Conservation (phyloP, 1,140 invertebrate genomes). For the Uloborus diversus region DNA sequence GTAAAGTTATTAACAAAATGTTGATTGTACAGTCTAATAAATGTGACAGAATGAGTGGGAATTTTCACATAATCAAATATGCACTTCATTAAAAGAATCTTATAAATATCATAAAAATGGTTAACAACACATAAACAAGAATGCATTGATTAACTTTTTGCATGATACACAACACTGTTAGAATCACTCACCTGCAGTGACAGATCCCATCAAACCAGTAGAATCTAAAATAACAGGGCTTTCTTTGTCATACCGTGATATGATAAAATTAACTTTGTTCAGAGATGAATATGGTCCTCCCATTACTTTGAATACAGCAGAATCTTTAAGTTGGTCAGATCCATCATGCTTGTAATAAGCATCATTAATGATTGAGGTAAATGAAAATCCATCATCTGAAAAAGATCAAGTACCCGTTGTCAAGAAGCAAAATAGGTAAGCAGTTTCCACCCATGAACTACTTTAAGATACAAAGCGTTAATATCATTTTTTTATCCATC, state of each 20-base stretch:
- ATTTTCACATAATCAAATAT: no score
- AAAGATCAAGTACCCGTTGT: background rate
- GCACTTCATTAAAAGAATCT: no score
- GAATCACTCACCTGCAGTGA: slow-evolving; percentile 33
- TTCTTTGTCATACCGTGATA: slow-evolving; percentile 19
- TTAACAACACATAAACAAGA: no score
- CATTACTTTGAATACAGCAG: slow-evolving; percentile 29
- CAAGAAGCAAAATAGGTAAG: background rate
- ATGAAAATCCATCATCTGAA: slow-evolving; percentile 36
- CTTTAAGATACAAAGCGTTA: no score
- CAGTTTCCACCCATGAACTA: no score
- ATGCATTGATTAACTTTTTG: no score
- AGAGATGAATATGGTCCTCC: slow-evolving; percentile 20
- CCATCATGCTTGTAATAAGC: slow-evolving; percentile 33
- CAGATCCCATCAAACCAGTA: slow-evolving; percentile 16
- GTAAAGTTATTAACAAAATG: no score
- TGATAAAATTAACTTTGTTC: slow-evolving; percentile 26
- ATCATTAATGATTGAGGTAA: slow-evolving; percentile 31
- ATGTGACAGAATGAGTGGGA: no score
- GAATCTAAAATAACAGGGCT: slow-evolving; percentile 42
- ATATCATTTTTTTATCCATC: no score
- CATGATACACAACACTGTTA: no score
- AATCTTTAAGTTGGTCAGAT: slow-evolving; percentile 24
- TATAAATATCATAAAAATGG: no score
- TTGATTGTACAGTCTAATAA: no score